Percentiles rank a stretch among this genome's conserved stretches.
Conservation (phyloP, 2,113 vertebrate genomes). For the Casuarius casuarius region DNA sequence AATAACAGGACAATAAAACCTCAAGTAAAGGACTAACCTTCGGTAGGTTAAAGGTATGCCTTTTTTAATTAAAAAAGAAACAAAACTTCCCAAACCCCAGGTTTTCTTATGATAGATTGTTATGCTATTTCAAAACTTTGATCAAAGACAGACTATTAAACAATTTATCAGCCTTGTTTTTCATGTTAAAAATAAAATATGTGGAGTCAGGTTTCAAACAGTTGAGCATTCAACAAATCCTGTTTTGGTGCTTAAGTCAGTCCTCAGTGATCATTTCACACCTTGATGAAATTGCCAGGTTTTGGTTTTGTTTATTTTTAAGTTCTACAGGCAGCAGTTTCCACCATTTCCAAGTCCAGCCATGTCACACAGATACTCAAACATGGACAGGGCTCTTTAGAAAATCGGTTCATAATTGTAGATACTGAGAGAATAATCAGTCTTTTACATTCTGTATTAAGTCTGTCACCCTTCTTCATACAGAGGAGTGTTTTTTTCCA, state of each 20-base stretch:
- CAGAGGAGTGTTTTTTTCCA: not conserved
- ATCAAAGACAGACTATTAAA: not conserved
- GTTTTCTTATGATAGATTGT: not conserved
- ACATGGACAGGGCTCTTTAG: not conserved
- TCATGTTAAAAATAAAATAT: not conserved
- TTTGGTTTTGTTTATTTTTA: not conserved
- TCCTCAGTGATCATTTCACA: not conserved
- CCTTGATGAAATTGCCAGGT: not conserved
- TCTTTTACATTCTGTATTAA: not conserved
- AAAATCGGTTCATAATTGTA: not conserved
- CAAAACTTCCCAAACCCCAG: not conserved
- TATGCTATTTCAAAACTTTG: not conserved
- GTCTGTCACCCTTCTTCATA: not conserved
- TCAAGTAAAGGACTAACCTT: not conserved
- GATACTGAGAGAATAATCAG: not conserved
- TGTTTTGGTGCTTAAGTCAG: not conserved
- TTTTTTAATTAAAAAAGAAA: not conserved
- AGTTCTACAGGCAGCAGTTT: not conserved
- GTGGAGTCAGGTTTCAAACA: not conserved
- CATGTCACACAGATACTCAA: not conserved
- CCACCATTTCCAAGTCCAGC: not conserved
- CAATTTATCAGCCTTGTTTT: not conserved
- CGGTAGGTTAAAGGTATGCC: not conserved
- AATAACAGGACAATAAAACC: not conserved
- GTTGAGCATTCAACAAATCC: not conserved